Evolutionary conservation across 2,888 invertebrate species (phyloP).

Genomic region (Norana najaformis): DNA sequence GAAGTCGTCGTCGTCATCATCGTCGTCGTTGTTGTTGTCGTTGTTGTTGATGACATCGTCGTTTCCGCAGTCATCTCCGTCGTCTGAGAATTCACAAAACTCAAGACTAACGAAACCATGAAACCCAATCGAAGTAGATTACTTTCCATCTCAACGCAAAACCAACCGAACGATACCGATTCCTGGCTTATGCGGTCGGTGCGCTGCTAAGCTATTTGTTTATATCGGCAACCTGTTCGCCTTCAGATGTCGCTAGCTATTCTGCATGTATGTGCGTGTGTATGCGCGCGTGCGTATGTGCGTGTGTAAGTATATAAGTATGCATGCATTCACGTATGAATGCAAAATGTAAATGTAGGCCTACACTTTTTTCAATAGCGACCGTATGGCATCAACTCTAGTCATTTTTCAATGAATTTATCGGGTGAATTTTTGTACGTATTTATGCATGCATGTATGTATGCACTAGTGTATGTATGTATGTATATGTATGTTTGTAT

Average conservation of each 20-base stretch:
- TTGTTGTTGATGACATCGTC: not conserved
- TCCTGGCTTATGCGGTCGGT: not conserved
- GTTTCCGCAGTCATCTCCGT: not conserved
- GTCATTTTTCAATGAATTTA: no score
- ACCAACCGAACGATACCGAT: not conserved
- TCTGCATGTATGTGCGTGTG: not conserved
- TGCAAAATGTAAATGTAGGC: no score
- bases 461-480: not conserved
- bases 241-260: not conserved
- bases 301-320: no score
- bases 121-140: not conserved
- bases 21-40: not conserved
- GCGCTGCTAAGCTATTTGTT: constrained; percentile 25
- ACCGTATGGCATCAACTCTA: no score
- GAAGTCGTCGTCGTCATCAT: not conserved
- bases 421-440: no score
- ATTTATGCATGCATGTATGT: not conserved
- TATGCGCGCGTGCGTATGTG: not conserved
- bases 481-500: no score
- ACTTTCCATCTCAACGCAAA: not conserved
- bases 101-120: not conserved
- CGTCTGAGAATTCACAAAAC: constrained; percentile 14
- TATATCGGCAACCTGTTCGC: constrained; percentile 17
- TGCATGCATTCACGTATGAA: no score
- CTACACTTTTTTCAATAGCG: no score